Base-by-base conservation (phyloP, 2,797 vertebrate species). In the Aulostomus chinensis region DNA sequence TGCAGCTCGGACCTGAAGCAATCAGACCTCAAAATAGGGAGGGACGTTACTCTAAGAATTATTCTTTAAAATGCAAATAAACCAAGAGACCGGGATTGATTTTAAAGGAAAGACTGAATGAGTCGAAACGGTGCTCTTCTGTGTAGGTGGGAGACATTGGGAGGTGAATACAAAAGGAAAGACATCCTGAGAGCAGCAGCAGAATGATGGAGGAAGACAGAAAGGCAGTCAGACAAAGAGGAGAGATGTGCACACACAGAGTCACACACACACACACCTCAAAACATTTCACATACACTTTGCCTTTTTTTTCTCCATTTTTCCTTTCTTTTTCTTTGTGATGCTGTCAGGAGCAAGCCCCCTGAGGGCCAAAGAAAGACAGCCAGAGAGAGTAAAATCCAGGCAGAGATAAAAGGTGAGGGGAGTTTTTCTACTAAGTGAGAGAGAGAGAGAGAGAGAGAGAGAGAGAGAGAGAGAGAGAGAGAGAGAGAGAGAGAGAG, bases 261-360 rank as follows among this genome's bases (percentile, higher is more conserved):
- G 21, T 22, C 9, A n/a, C 9, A 1, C 9, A 29, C 15, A 9
- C 29, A 21, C 48, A 62, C 39, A 24, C 36, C 61, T 14, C 33
- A 51, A 76, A 77, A 74, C 72, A 76, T 67, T 76, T 79, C 65
- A 66, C 42, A 66, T 66, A 73, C 66, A 76, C 71, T 67, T 60
- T 61, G 64, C 68, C 71, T n/a, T n/a, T n/a, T n/a, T n/a, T n/a
- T 78, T 68, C 66, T 75, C 61, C 50, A 25, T 75, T 80, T 45
- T 51, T 57, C 48, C 10, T 47, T 28, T 59, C 48, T 11, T 46
- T 26, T 38, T 53, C 64, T 67, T 39, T 37, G 53, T 49, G 60
- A 73, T 66, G 67, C 68, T 61, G 74, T 80, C 80, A 85, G 78
- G 39, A 78, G 76, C 17, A 47, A 56, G 68, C 53, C 75, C 81